Conservation (phyloP, 2,113 vertebrate genomes). For the Egretta garzetta region DNA sequence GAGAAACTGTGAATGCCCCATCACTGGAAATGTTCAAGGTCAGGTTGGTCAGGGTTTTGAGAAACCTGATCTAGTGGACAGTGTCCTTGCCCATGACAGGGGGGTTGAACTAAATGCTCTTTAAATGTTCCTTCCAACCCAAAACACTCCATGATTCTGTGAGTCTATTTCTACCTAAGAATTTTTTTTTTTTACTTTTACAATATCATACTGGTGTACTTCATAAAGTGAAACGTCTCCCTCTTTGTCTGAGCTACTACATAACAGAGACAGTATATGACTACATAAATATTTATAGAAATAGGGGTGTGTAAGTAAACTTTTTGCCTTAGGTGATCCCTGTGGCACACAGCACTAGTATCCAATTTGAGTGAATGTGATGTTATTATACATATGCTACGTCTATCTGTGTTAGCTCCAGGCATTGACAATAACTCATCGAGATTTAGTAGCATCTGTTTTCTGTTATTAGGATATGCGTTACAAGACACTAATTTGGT, state of each 20-base stretch:
- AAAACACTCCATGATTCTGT: background rate
- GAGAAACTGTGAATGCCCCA: background rate
- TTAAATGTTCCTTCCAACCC: background rate
- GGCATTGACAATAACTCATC: background rate
- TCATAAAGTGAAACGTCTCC: background rate
- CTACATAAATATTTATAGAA: slow-evolving; percentile 33
- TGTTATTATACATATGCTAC: background rate
- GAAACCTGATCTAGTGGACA: background rate
- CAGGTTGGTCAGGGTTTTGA: background rate
- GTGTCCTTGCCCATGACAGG: fast-evolving
- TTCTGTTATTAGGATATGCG: slow-evolving; percentile 2
- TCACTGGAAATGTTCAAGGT: background rate
- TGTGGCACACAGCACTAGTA: background rate
- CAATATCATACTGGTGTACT: background rate
- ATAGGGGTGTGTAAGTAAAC: background rate
- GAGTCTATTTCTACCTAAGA: background rate
- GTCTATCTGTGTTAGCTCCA: slow-evolving; percentile 15
- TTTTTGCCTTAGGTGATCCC: slow-evolving; percentile 13
- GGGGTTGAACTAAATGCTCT: fast-evolving
- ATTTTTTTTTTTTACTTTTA: background rate
- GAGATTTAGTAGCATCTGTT: slow-evolving; percentile 23
- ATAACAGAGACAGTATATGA: background rate
- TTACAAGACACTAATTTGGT: background rate
- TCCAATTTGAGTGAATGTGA: background rate
- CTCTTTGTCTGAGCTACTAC: background rate